Evolutionary conservation across 2,113 vertebrate genomes (phyloP).

Genomic region (Calcarius ornatus): DNA sequence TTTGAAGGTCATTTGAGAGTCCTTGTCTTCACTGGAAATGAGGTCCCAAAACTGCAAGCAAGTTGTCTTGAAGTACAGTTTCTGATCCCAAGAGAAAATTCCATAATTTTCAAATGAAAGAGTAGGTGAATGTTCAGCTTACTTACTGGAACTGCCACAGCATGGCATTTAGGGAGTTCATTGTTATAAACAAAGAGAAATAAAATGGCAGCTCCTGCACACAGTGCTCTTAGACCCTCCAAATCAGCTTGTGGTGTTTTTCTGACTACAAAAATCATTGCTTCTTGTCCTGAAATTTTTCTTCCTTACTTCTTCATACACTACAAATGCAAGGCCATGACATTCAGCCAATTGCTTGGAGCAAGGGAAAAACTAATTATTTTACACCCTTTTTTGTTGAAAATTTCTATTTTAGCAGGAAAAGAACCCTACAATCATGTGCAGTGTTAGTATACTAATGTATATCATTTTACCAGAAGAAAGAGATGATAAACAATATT

Average conservation of each 20-base stretch:
- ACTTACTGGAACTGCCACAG: neutral
- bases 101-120: neutral
- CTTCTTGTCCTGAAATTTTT: neutral
- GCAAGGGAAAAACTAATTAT: neutral
- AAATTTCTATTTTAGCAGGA: neutral
- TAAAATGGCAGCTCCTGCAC: neutral
- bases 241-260: neutral
- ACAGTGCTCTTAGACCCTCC: neutral
- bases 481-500: neutral
- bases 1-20: neutral
- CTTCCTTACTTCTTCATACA: neutral
- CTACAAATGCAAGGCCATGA: neutral
- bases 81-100: neutral
- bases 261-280: neutral
- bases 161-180: neutral
- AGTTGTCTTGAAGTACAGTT: neutral
- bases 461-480: neutral
- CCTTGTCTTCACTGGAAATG: neutral
- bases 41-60: neutral
- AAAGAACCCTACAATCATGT: neutral
- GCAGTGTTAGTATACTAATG: neutral
- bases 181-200: neutral
- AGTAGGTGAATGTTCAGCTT: neutral
- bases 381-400: neutral
- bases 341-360: neutral